phyloP scores from a whole-genome alignment of 2,113 vertebrate genomes.

The Raja brachyura region DNA sequence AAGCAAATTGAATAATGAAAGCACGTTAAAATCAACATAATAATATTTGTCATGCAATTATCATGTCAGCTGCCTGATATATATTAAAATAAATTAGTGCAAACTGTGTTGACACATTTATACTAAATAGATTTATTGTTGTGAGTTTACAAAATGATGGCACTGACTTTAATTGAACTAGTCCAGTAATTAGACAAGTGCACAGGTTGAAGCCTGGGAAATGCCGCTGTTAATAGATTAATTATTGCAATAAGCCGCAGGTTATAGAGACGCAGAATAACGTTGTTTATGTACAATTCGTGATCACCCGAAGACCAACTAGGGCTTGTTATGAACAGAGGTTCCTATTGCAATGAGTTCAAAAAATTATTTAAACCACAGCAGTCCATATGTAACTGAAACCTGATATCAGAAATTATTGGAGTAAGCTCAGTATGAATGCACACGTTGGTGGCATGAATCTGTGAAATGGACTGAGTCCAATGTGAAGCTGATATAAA shows the following conservation, averaged over 20 bases:
- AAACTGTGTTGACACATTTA: not conserved
- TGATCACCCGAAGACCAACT: not conserved
- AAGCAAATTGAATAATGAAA: not conserved
- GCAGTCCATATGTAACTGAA: not conserved
- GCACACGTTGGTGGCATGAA: not conserved
- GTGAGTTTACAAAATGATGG: not conserved
- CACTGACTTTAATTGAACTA: constrained; percentile 3
- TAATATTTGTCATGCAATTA: not conserved
- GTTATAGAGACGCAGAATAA: not conserved
- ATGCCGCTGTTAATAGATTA: not conserved
- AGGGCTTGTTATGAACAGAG: not conserved
- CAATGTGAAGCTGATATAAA: not conserved
- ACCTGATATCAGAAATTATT: not conserved
- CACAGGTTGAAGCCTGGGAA: not conserved
- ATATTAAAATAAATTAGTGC: constrained; percentile 24
- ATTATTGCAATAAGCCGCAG: not conserved
- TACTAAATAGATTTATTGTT: not conserved
- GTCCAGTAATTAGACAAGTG: not conserved
- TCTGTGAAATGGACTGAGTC: not conserved
- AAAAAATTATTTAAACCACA: too few species aligned
- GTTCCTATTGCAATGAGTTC: not conserved
- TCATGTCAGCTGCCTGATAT: not conserved
- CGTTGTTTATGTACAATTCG: not conserved
- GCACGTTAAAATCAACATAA: not conserved
- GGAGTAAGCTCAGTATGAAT: not conserved